These are phyloP conservation scores for Chymomyza fuscimana DNA, from an alignment of 2,888 invertebrate genomes.

Conservation along the genomic window DNA sequence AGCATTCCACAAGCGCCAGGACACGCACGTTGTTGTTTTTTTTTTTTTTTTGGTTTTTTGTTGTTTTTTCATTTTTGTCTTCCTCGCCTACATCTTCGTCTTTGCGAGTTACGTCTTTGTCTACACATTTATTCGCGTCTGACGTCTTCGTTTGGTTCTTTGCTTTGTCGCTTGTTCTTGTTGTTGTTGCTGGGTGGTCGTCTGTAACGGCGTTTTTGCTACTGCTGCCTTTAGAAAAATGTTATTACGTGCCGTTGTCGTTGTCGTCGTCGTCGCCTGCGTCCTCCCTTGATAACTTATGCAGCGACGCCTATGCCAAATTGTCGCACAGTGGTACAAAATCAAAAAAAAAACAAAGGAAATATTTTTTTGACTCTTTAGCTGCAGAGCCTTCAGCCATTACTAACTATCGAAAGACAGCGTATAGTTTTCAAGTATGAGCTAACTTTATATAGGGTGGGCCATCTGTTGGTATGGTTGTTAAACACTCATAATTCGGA, in stretches of 20 bases:
- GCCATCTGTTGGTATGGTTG: no score
- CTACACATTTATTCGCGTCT: not conserved
- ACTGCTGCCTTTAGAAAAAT: conserved; percentile 66
- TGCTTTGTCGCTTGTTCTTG: not conserved
- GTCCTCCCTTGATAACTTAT: conserved; percentile 59
- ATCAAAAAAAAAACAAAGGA: not conserved
- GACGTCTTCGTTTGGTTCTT: not conserved
- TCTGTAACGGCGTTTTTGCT: conserved; percentile 32
- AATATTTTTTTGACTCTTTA: no score
- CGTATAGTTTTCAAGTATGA: no score
- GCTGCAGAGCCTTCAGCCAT: no score
- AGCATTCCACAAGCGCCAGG: conserved; percentile 65
- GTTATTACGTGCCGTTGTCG: conserved; percentile 72
- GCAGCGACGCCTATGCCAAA: conserved; percentile 71
- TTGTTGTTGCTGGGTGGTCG: conserved; percentile 12
- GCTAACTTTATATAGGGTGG: no score
- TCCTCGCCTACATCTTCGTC: not conserved
- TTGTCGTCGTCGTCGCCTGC: conserved; percentile 16
- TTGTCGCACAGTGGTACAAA: not conserved
- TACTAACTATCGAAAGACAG: no score
- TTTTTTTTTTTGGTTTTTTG: not conserved
- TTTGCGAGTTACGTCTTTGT: not conserved
- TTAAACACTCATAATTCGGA: no score
- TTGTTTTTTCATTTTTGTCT: not conserved
- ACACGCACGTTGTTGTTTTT: conserved; percentile 57